Base-by-base conservation (phyloP, 2,797 vertebrate species). In the Hozukius guyotensis region DNA sequence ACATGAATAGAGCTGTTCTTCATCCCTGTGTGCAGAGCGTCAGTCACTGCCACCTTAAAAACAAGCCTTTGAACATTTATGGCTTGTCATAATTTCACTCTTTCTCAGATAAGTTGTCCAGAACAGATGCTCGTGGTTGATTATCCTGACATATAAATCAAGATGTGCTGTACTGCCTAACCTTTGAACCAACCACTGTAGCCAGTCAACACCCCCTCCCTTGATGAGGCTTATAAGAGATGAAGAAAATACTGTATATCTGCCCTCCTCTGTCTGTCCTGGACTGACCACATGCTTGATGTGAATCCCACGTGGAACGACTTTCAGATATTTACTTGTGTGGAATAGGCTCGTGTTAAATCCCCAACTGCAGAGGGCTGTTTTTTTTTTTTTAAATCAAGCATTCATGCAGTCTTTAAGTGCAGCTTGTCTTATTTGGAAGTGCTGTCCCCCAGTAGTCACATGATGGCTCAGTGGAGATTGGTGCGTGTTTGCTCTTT, bases 51-150 rank as follows among this genome's bases (percentile, higher is more conserved):
- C 63, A 53, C 70, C 66, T 67, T 57, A 46, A 68, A 81, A 79
- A 67, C 3, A 83, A 74, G 32, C 75, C 87, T 92, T 91, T 92
- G 83, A 92, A 86, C 80, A 67, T 86, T 87, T 78, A 77, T 27
- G 61, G 62, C 72, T 64, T 1, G 3, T 60, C 80, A 36, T 81
- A 31, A 81, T 86, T 77, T 81, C 61, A 60, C 79, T 82, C 12
- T 73, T 64, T 68, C 36, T 81, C 49, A 66, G 59, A 83, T 84
- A 80, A 72, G 62, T 59, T 71, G 64, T 80, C 27, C 59, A 70
- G 70, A 89, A 72, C 79, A 80, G 78, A 87, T 76, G 72, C 52
- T 82, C 11, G 3, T 4, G 38, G 10, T 53, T 70, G 53, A 86
- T 84, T 80, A 70, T 75, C 46, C 73, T 78, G 84, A 74, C 68